phyloP scores from a whole-genome alignment of 2,888 invertebrate genomes.

The Eustalomyia histrio region DNA sequence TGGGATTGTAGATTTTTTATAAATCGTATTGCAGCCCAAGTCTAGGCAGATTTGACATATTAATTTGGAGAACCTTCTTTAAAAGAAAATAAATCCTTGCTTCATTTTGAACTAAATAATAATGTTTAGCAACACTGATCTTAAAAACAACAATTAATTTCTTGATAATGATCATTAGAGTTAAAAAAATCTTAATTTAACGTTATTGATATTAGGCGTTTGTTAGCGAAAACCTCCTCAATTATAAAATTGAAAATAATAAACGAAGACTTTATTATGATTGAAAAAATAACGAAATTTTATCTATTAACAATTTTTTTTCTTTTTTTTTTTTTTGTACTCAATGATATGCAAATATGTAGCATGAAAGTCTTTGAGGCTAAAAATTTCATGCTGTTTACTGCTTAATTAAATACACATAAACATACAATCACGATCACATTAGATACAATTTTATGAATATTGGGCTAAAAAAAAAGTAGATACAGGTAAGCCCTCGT shows the following conservation, averaged over 20 bases:
- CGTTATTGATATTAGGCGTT: slow-evolving; percentile 57
- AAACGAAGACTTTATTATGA: slow-evolving; percentile 56
- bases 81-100: too few species aligned
- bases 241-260: slow-evolving; percentile 37
- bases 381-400: slow-evolving; percentile 51
- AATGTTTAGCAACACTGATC: neutral
- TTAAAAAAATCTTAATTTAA: slow-evolving; percentile 18
- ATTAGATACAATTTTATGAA: slow-evolving; percentile 7
- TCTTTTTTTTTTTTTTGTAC: neutral
- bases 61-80: too few species aligned
- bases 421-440: slow-evolving; percentile 11
- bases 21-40: too few species aligned
- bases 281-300: slow-evolving; percentile 24
- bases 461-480: neutral
- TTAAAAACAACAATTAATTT: slow-evolving; percentile 4
- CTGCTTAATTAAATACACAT: slow-evolving; percentile 60
- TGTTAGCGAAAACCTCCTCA: slow-evolving; percentile 48
- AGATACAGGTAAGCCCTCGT: too few species aligned
- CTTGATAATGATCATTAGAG: slow-evolving; percentile 32
- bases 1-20: too few species aligned
- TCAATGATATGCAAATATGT: slow-evolving; percentile 37
- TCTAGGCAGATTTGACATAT: too few species aligned
- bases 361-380: neutral
- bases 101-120: too few species aligned
- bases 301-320: slow-evolving; percentile 36